These are phyloP conservation scores for Oceanites oceanicus DNA, from an alignment of 2,113 vertebrate species.

Conservation along the genomic window DNA sequence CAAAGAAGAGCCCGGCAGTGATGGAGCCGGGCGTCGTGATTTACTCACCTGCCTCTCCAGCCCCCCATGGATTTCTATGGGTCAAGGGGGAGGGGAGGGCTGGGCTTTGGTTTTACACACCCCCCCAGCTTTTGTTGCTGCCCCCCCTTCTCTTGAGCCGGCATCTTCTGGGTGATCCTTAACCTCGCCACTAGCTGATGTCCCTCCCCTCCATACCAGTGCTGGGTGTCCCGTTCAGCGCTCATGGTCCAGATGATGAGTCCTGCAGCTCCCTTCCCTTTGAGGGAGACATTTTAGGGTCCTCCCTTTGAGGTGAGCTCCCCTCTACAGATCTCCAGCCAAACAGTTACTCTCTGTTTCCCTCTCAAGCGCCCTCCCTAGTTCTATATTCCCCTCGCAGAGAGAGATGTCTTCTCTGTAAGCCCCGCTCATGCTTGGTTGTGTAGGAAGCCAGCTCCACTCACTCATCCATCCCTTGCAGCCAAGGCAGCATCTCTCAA, in stretches of 20 bases:
- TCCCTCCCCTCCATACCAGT: background rate
- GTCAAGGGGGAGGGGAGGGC: background rate
- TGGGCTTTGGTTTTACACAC: background rate
- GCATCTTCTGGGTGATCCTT: slow-evolving; percentile 38
- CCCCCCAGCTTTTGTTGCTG: slow-evolving; percentile 13
- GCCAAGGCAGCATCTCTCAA: background rate
- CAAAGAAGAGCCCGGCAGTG: slow-evolving; percentile 38
- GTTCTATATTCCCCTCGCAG: background rate
- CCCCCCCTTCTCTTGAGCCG: background rate
- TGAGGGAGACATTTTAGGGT: background rate
- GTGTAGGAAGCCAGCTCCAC: background rate
- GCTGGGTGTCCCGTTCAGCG: background rate
- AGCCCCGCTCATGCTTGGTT: accelerated
- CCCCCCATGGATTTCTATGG: slow-evolving; percentile 34
- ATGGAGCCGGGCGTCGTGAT: slow-evolving; percentile 45
- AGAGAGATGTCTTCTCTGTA: background rate
- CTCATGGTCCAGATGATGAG: background rate
- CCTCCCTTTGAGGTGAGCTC: background rate
- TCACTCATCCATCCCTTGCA: background rate
- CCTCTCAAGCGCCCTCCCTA: background rate
- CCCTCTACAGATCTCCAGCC: background rate
- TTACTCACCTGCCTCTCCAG: slow-evolving; percentile 69
- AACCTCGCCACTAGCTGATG: background rate
- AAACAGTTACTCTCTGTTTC: background rate
- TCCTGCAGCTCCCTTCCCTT: background rate